These are phyloP conservation scores for Mobula hypostoma DNA, from an alignment of 2,113 vertebrate species.

Conservation along the genomic window DNA sequence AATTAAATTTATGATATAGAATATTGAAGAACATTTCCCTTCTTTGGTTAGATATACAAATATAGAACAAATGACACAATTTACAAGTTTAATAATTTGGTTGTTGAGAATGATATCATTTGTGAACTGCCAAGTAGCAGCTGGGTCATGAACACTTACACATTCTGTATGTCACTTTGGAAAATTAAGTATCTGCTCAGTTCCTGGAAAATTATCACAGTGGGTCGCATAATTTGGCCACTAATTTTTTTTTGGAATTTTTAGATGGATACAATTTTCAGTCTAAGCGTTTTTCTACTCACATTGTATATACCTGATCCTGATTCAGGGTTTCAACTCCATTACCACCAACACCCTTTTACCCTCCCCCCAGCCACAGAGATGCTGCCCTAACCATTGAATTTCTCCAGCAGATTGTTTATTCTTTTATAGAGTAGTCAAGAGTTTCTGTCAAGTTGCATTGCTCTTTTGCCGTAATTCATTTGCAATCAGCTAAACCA, in stretches of 20 bases:
- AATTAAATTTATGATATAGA: not conserved
- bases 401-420: too few relatives aligned
- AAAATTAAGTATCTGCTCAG: not conserved
- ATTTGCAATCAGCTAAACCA: not conserved
- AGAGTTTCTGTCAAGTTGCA: not conserved
- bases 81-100: not conserved
- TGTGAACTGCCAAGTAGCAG: too few relatives aligned
- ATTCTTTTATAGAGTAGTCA: not conserved
- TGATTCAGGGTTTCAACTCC: too few relatives aligned
- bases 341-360: too few relatives aligned
- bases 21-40: not conserved
- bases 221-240: not conserved
- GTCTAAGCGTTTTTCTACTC: not conserved
- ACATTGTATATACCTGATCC: not conserved
- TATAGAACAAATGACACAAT: not conserved
- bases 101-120: too few relatives aligned
- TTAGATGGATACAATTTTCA: too few relatives aligned
- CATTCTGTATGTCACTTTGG: not conserved
- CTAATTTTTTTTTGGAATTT: not conserved
- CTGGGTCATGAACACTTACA: not conserved
- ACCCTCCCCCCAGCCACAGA: too few relatives aligned
- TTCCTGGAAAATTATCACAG: not conserved
- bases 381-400: too few relatives aligned
- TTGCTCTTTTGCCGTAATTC: not conserved
- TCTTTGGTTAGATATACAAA: not conserved